Evolutionary conservation across 2,888 invertebrate species (phyloP).

Genomic region (Diloba caeruleocephala): DNA sequence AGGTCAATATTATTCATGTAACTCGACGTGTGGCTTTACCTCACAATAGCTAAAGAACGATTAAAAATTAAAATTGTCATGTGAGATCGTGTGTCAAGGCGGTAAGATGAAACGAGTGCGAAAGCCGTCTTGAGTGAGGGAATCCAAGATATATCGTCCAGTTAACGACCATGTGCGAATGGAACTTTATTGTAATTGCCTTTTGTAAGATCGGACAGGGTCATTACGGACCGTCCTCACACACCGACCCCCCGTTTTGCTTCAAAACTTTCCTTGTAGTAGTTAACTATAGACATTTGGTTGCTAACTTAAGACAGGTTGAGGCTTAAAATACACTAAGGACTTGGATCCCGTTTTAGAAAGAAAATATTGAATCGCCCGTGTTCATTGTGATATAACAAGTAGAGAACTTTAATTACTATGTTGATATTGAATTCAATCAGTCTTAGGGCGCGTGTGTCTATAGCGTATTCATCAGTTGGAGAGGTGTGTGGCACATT

Average conservation of each 20-base stretch:
- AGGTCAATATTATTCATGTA: not conserved
- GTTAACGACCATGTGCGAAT: constrained; percentile 89
- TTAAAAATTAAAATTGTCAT: constrained; percentile 56
- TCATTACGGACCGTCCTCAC: constrained; percentile 84
- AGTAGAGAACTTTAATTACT: constrained; percentile 55
- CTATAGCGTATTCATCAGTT: constrained; percentile 83
- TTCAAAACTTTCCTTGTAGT: constrained; percentile 75
- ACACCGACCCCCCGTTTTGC: constrained; percentile 79
- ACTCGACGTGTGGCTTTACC: not conserved
- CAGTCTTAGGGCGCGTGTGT: constrained; percentile 73
- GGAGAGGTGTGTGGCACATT: constrained; percentile 84
- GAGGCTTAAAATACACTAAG: constrained; percentile 56
- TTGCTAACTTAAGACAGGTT: constrained; percentile 57
- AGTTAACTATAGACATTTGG: constrained; percentile 66
- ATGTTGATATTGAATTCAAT: constrained; percentile 71
- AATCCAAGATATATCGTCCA: constrained; percentile 86
- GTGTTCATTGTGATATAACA: constrained; percentile 25
- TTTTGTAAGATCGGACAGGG: constrained; percentile 88
- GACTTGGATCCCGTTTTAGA: constrained; percentile 22
- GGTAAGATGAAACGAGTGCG: constrained; percentile 75
- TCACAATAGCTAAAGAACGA: constrained; percentile 24
- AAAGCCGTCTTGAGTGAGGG: constrained; percentile 77
- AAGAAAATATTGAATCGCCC: constrained; percentile 14
- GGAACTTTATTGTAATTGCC: constrained; percentile 89
- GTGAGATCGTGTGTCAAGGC: constrained; percentile 50